Base-by-base conservation (phyloP, 2,888 invertebrate species). In the Cerceris rybyensis region DNA sequence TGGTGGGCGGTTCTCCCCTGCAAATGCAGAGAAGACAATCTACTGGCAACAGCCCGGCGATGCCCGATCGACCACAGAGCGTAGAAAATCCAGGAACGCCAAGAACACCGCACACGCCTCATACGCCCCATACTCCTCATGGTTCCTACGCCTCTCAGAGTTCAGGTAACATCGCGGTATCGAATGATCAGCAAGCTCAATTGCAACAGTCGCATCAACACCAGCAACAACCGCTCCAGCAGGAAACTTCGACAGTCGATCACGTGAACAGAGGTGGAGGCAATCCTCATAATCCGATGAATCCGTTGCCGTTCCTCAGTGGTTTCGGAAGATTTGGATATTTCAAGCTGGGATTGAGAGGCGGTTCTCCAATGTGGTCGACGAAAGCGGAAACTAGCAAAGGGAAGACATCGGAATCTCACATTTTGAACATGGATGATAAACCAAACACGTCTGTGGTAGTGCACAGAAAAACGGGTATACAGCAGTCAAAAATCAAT, bases 321-420 rank as follows among this genome's bases (percentile, higher is more conserved):
- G 93, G 94, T 70, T 95, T 95, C 86, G 94, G 93, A 0, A 93
- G 94, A 59, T 94, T 93, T 87, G 94, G 94, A 0, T 95, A 95
- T 90, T 93, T 94, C 83, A 95, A 94, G 86, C 93, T 95, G 2
- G 96, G 94, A 13, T 87, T 96, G 4, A 92, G 94, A 77, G 96
- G 96, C 28, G 96, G 96, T 6, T 94, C 95, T 0, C 95, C 95
- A 0, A 94, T 95, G 93, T 95, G 95, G 95, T 92, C 93, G 2
- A 93, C 91, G 0, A 92, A 94, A 91, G 87, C 92, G 0, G 92
- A 92, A 46, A 93, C 90, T 7, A 92, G 91, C 70, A 92, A 92
- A 69, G 90, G 91, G 0, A 92, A 92, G 71, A 90, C 89, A 0
- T 86, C 88, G 0, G 89, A 93, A 90, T 84, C 93, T 84, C 83